phyloP scores from a whole-genome alignment of 2,797 vertebrate species.

The Tympanoctomys barrerae region DNA sequence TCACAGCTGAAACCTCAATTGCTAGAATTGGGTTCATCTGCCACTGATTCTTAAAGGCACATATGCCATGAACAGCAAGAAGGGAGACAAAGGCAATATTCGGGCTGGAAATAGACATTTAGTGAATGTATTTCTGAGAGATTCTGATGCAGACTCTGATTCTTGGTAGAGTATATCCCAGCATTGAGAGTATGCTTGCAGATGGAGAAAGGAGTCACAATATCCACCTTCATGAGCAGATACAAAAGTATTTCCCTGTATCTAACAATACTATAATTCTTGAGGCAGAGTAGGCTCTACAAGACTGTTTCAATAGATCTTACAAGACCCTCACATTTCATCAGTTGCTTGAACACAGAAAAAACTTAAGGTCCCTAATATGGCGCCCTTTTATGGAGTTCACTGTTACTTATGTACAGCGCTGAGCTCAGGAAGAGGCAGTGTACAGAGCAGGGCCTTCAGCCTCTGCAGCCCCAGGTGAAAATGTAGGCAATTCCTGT shows the following conservation, averaged over 20 bases:
- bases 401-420: background rate
- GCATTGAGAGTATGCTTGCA: background rate
- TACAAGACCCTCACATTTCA: slow-evolving; percentile 50
- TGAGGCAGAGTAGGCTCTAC: background rate
- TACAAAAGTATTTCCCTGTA: background rate
- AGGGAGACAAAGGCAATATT: background rate
- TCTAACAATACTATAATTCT: background rate
- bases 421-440: background rate
- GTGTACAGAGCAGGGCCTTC: background rate
- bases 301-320: background rate
- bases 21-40: slow-evolving; percentile 51
- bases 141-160: slow-evolving; percentile 37
- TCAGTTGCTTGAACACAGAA: slow-evolving; percentile 48
- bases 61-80: background rate
- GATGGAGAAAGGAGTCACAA: background rate
- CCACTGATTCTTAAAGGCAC: slow-evolving; percentile 41
- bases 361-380: slow-evolving; percentile 19
- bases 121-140: slow-evolving; percentile 7
- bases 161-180: background rate
- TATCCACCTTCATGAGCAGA: background rate
- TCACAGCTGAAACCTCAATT: slow-evolving; percentile 41
- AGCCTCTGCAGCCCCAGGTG: slow-evolving; percentile 9
- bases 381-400: slow-evolving; percentile 41
- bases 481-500: background rate
- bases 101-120: slow-evolving; percentile 48